Evolutionary conservation across 2,113 vertebrate genomes (phyloP).

Genomic region (Ptychochromis oligacanthus): DNA sequence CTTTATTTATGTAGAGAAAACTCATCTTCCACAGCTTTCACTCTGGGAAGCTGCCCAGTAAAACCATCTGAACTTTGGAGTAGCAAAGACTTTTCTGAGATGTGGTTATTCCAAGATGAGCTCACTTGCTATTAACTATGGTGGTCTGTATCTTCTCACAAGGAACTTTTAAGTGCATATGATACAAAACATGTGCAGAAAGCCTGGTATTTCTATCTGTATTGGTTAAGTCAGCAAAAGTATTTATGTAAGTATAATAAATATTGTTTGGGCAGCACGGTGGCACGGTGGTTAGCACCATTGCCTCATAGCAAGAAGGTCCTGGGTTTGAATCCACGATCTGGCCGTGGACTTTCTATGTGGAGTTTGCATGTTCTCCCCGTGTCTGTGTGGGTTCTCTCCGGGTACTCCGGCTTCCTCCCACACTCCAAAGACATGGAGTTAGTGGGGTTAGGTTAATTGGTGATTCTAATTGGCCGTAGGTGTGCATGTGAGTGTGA

Average conservation of each 20-base stretch:
- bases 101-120: background rate
- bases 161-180: background rate
- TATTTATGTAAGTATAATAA: background rate
- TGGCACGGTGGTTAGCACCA: too few relatives aligned
- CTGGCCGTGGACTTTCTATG: too few relatives aligned
- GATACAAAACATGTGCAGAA: background rate
- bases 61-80: background rate
- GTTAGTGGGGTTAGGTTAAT: too few relatives aligned
- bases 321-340: too few relatives aligned
- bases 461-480: too few relatives aligned
- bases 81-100: background rate
- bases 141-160: background rate
- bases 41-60: background rate
- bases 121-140: background rate
- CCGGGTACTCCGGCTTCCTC: too few relatives aligned
- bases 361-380: too few relatives aligned
- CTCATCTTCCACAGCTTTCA: background rate
- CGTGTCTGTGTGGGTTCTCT: too few relatives aligned
- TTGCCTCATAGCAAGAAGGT: too few relatives aligned
- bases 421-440: too few relatives aligned
- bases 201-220: background rate
- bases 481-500: too few relatives aligned
- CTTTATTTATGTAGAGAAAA: background rate
- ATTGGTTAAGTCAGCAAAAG: background rate
- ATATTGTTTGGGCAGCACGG: too few relatives aligned